phyloP scores from a whole-genome alignment of 1,140 invertebrate species.

The Hyphantria cunea region DNA sequence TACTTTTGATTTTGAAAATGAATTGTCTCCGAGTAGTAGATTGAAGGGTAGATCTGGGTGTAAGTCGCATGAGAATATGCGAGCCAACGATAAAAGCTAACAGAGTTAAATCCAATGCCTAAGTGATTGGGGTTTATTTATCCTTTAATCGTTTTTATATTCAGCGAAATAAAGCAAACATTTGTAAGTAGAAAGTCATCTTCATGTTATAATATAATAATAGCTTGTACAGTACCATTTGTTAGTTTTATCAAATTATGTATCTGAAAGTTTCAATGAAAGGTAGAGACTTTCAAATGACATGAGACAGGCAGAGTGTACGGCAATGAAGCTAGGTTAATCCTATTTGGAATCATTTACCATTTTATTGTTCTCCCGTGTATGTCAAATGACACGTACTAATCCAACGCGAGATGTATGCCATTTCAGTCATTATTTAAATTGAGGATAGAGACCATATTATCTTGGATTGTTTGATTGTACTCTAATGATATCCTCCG shows the following conservation, averaged over 20 bases:
- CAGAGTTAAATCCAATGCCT: no score
- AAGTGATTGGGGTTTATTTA: no score
- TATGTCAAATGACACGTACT: slow-evolving; percentile 9
- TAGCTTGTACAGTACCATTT: slow-evolving; percentile 1
- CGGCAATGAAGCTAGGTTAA: no score
- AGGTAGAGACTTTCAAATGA: slow-evolving; percentile 18
- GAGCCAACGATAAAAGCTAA: no score
- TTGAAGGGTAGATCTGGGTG: no score
- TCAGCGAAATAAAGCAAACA: no score
- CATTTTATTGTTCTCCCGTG: slow-evolving; percentile 25
- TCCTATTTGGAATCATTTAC: background rate
- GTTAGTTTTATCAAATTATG: slow-evolving; percentile 26
- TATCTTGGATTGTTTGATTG: slow-evolving; percentile 9
- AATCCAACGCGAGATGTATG: background rate
- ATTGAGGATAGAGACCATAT: slow-evolving; percentile 11
- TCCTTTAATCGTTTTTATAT: no score
- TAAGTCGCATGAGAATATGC: no score
- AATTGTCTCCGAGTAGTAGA: no score
- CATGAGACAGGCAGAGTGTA: slow-evolving; percentile 3
- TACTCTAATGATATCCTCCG: slow-evolving; percentile 13
- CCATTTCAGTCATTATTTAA: slow-evolving; percentile 16
- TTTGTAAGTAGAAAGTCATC: no score
- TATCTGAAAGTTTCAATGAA: slow-evolving; percentile 9
- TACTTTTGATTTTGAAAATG: no score
- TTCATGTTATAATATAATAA: slow-evolving; percentile 6